phyloP scores from a whole-genome alignment of 30 jellyfish, hydroid and myxozoan species.

The Mastigias papua region DNA sequence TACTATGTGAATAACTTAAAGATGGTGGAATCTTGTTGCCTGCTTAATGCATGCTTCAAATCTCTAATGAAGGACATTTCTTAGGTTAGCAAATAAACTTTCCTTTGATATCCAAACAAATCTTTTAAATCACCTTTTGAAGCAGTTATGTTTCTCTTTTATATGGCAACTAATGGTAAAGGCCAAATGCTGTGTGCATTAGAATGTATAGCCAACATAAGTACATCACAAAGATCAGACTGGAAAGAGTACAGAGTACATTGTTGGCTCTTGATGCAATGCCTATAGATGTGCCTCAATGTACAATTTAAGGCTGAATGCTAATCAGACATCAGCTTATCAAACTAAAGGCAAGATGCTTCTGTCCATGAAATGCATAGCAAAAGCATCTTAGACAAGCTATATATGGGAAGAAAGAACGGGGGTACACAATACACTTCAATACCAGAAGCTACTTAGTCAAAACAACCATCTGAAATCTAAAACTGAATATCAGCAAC shows the following conservation, averaged over 20 bases:
- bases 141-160: neutral
- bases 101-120: neutral
- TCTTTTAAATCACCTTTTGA: neutral
- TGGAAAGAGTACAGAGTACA: neutral
- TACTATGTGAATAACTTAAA: neutral
- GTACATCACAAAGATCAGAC: neutral
- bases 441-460: neutral
- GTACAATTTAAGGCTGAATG: neutral
- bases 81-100: neutral
- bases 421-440: neutral
- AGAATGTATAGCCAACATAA: neutral
- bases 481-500: neutral
- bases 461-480: neutral
- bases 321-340: neutral
- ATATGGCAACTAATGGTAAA: neutral
- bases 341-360: neutral
- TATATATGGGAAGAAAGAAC: neutral
- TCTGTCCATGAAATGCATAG: neutral
- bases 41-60: neutral
- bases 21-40: neutral
- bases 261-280: neutral
- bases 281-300: neutral
- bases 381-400: neutral
- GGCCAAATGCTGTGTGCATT: neutral
- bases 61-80: neutral